phyloP scores from a whole-genome alignment of 2,888 invertebrate species.

The Meghimatium bilineatum region DNA sequence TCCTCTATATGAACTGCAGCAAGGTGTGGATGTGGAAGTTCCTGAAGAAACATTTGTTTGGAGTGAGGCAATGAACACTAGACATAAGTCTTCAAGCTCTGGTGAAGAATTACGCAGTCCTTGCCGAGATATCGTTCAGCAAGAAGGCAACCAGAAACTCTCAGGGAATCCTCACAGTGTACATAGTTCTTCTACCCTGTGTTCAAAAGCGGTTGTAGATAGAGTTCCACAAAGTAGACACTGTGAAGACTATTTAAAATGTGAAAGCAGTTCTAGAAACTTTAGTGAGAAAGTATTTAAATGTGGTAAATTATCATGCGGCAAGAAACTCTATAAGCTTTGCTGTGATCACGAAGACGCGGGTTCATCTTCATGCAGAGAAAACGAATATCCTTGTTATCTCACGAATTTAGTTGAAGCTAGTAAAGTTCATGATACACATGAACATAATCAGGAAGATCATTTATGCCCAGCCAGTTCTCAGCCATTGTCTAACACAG shows the following conservation, averaged over 20 bases:
- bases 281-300: not conserved
- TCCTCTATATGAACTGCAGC: conserved; percentile 33
- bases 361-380: conserved; percentile 1
- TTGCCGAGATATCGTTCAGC: not conserved
- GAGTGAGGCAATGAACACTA: conserved; percentile 33
- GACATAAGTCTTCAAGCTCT: conserved; percentile 18
- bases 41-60: conserved; percentile 53
- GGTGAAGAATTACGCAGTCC: conserved; percentile 24
- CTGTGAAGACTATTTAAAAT: not conserved
- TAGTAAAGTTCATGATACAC: not conserved
- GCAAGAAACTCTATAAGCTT: conserved; percentile 28
- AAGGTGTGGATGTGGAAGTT: conserved; percentile 57
- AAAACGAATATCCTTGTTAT: not conserved
- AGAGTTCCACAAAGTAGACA: not conserved
- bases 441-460: not conserved
- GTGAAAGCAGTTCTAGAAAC: conserved; percentile 6
- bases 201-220: not conserved
- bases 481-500: too few species aligned
- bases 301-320: conserved; percentile 17
- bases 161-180: conserved; percentile 1
- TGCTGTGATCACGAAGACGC: conserved; percentile 31
- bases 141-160: not conserved
- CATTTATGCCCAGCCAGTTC: not conserved
- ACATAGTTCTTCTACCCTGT: not conserved
- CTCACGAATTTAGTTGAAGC: not conserved